Conservation (phyloP, 2,113 vertebrate species). For the Hemicordylus capensis region DNA sequence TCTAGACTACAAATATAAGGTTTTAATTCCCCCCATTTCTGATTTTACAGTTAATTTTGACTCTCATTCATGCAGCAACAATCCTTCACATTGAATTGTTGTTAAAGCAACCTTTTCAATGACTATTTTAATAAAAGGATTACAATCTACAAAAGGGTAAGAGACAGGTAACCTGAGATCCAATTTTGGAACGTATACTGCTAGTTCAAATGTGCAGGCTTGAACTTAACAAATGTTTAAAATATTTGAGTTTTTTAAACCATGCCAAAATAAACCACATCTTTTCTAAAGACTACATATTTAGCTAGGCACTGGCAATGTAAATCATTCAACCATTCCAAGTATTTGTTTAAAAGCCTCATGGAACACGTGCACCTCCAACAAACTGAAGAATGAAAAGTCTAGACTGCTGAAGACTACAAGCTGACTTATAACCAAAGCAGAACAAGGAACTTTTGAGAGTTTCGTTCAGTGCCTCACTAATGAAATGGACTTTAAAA, state of each 20-base stretch:
- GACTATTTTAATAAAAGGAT: slow-evolving; percentile 75
- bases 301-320: slow-evolving; percentile 80
- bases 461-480: slow-evolving; percentile 44
- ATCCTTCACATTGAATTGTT: slow-evolving; percentile 42
- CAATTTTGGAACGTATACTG: slow-evolving; percentile 75
- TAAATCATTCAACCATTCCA: slow-evolving; percentile 84
- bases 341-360: slow-evolving; percentile 83
- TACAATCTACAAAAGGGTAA: slow-evolving; percentile 70
- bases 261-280: slow-evolving; percentile 84
- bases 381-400: slow-evolving; percentile 76
- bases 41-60: slow-evolving; percentile 45
- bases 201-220: slow-evolving; percentile 84
- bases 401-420: slow-evolving; percentile 71
- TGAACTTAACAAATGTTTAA: slow-evolving; percentile 85
- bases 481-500: slow-evolving; percentile 59
- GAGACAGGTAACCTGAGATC: slow-evolving; percentile 76
- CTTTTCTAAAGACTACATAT: slow-evolving; percentile 84
- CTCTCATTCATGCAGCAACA: slow-evolving; percentile 43
- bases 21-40: slow-evolving; percentile 42
- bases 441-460: slow-evolving; percentile 57
- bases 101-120: slow-evolving; percentile 44
- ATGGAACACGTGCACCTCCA: slow-evolving; percentile 75
- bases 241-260: slow-evolving; percentile 83
- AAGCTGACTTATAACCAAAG: slow-evolving; percentile 68
- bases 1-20: slow-evolving; percentile 3